Percentiles rank a stretch among this genome's conserved stretches.
Evolutionary conservation across 2,797 vertebrate species (phyloP).

Genomic region (Tenualosa thibaudeaui): DNA sequence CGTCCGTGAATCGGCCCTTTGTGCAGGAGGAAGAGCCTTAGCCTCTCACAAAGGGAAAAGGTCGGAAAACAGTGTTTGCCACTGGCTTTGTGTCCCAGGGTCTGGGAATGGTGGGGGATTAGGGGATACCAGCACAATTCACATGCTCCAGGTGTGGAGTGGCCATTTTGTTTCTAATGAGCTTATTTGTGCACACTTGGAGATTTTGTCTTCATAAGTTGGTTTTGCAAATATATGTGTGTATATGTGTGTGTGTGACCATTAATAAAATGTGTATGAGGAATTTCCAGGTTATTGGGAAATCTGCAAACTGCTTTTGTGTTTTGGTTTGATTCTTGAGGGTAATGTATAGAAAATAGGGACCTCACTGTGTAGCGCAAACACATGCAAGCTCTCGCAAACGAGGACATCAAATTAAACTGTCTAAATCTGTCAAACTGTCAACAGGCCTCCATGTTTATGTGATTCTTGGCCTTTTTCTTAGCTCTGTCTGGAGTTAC

Average conservation of each 20-base stretch:
- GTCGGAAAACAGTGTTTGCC: slow-evolving; percentile 52
- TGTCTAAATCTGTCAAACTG: background rate
- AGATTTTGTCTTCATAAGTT: background rate
- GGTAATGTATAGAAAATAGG: slow-evolving; percentile 1
- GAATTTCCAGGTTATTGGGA: background rate
- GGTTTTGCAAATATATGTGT: background rate
- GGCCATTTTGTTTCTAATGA: slow-evolving; percentile 22
- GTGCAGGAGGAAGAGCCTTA: slow-evolving; percentile 55
- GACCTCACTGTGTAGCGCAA: background rate
- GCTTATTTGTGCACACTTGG: background rate
- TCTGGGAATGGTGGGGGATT: slow-evolving; percentile 48
- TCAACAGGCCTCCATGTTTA: slow-evolving; percentile 8
- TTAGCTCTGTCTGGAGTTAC: background rate
- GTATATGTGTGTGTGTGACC: background rate
- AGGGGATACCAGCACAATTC: slow-evolving; percentile 42
- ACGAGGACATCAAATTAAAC: slow-evolving; percentile 12
- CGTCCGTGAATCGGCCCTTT: slow-evolving; percentile 66
- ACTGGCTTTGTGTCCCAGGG: slow-evolving; percentile 52
- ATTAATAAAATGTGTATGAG: background rate
- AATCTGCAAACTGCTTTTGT: background rate
- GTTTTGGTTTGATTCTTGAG: background rate
- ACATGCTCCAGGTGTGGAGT: slow-evolving; percentile 46
- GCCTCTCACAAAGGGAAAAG: slow-evolving; percentile 40
- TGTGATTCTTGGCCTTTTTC: background rate
- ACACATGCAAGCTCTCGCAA: background rate